Conservation (phyloP, 2,888 invertebrate species). For the Coelopa pilipes region DNA sequence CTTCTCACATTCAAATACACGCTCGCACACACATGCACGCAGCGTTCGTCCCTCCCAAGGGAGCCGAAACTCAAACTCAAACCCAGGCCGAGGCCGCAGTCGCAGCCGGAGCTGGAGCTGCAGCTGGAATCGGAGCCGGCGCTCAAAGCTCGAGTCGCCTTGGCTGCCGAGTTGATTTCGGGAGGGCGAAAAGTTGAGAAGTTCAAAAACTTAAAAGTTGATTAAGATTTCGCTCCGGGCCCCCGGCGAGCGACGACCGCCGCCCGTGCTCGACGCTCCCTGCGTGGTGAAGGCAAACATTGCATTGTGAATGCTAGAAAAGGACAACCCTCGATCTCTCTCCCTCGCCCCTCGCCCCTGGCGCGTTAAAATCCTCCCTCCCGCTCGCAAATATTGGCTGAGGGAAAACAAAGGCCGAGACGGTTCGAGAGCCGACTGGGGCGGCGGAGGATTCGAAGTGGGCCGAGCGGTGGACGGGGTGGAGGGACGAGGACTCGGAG, state of each 20-base stretch:
- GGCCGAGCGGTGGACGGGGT: no score
- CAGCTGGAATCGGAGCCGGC: neutral
- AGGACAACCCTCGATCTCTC: conserved; percentile 16
- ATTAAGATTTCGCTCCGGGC: conserved; percentile 37
- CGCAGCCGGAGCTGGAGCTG: neutral
- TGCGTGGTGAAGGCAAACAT: conserved; percentile 12
- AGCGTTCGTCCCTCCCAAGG: neutral
- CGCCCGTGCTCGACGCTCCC: no score
- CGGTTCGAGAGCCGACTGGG: neutral
- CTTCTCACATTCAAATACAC: conserved; percentile 24
- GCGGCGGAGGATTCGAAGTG: neutral
- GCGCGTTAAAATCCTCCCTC: neutral
- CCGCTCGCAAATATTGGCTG: conserved; percentile 30
- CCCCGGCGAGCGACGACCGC: neutral
- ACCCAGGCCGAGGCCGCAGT: no score
- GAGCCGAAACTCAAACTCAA: conserved; percentile 8
- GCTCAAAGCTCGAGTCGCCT: no score
- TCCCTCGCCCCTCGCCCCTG: neutral
- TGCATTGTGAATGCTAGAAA: conserved; percentile 31
- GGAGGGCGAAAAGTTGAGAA: conserved; percentile 24
- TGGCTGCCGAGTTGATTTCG: conserved; percentile 1
- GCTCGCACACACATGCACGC: neutral
- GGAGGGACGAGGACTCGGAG: neutral
- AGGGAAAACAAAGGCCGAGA: neutral
- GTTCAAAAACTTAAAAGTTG: conserved; percentile 37